phyloP scores from a whole-genome alignment of 2,888 invertebrate genomes.

The Desoria tigrina region DNA sequence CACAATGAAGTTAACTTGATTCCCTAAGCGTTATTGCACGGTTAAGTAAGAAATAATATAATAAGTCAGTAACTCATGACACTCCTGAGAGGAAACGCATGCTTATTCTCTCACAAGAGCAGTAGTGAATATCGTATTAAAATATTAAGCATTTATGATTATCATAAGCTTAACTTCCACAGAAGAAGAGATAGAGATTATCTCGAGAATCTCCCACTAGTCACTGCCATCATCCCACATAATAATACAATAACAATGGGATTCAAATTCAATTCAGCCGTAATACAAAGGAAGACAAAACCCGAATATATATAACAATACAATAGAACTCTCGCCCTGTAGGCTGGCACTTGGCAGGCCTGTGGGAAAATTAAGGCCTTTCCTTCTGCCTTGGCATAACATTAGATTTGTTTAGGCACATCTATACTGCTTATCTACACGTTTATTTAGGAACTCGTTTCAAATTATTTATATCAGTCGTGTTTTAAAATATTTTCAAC shows the following conservation, averaged over 20 bases:
- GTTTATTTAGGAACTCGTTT: no score
- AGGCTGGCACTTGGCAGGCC: no score
- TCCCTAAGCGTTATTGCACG: no score
- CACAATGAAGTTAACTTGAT: no score
- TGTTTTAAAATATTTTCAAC: no score
- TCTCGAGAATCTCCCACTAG: constrained; percentile 7
- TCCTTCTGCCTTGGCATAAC: no score
- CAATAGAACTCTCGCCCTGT: no score
- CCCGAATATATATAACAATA: no score
- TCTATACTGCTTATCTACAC: no score
- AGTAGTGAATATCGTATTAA: background rate
- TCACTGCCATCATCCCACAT: constrained; percentile 7
- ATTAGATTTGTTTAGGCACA: no score
- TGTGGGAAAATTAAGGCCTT: no score
- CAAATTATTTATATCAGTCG: no score
- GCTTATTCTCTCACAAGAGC: background rate
- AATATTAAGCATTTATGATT: constrained; percentile 5
- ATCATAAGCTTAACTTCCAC: background rate
- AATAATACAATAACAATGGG: constrained; percentile 8
- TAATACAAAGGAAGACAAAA: background rate
- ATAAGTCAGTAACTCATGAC: background rate
- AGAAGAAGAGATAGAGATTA: constrained; percentile 3
- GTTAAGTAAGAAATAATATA: background rate
- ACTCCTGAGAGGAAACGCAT: constrained; percentile 7
- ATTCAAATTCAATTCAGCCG: constrained; percentile 5